These are phyloP conservation scores for Ptilorrhoa leucosticta DNA, from an alignment of 2,113 vertebrate genomes.

Conservation along the genomic window DNA sequence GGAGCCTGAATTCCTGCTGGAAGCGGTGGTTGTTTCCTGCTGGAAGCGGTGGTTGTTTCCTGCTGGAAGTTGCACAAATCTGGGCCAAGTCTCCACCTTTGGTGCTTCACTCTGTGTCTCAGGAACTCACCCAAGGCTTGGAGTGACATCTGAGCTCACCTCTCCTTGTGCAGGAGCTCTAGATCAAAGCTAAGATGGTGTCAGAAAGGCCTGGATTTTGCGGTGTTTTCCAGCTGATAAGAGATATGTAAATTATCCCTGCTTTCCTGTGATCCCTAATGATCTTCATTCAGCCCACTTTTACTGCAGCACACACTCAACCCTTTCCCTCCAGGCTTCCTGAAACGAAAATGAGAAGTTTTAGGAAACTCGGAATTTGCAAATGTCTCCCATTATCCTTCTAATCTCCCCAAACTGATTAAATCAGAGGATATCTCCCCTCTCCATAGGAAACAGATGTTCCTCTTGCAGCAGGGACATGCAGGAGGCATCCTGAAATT, in stretches of 20 bases:
- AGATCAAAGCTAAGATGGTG: background rate
- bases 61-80: background rate
- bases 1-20: background rate
- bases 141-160: background rate
- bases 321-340: background rate
- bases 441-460: slow-evolving; percentile 3
- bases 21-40: background rate
- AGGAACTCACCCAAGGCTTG: background rate
- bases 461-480: background rate
- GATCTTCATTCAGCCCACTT: background rate
- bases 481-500: background rate
- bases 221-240: background rate
- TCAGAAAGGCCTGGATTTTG: background rate
- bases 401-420: background rate
- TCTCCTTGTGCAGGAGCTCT: background rate
- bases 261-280: background rate
- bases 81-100: background rate
- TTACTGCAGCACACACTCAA: background rate
- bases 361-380: background rate
- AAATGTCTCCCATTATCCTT: background rate
- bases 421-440: background rate
- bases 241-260: background rate
- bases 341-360: background rate
- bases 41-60: background rate
- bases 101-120: background rate